These are phyloP conservation scores for Nycticebus coucang DNA, from an alignment of 2,113 vertebrate species.

Conservation along the genomic window DNA sequence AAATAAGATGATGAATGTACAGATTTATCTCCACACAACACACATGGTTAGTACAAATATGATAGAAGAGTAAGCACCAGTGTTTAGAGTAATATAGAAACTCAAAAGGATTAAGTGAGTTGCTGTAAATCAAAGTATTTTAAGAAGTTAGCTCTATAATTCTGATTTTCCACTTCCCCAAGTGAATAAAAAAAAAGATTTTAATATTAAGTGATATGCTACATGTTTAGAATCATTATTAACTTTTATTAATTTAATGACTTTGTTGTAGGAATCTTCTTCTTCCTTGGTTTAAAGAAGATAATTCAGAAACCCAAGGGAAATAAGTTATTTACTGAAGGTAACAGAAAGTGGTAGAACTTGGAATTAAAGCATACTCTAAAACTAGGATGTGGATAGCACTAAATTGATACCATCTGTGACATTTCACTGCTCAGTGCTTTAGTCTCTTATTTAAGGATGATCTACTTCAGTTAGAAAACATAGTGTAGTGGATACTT, in stretches of 20 bases:
- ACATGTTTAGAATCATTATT: conserved; percentile 1
- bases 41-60: neutral
- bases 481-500: neutral
- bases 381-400: neutral
- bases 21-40: neutral
- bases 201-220: neutral
- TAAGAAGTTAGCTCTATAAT: neutral
- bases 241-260: neutral
- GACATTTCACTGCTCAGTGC: neutral
- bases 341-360: neutral
- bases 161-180: neutral
- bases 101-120: neutral
- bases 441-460: neutral
- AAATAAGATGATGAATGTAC: neutral
- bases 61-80: neutral
- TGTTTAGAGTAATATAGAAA: neutral
- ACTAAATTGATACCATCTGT: neutral
- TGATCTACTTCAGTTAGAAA: neutral
- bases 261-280: neutral
- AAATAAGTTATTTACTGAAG: neutral
- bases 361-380: neutral
- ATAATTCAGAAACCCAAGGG: neutral
- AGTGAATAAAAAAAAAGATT: neutral
- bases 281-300: neutral
- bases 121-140: neutral